Conservation (phyloP, 2,888 invertebrate species). For the Harpalus rufipes region DNA sequence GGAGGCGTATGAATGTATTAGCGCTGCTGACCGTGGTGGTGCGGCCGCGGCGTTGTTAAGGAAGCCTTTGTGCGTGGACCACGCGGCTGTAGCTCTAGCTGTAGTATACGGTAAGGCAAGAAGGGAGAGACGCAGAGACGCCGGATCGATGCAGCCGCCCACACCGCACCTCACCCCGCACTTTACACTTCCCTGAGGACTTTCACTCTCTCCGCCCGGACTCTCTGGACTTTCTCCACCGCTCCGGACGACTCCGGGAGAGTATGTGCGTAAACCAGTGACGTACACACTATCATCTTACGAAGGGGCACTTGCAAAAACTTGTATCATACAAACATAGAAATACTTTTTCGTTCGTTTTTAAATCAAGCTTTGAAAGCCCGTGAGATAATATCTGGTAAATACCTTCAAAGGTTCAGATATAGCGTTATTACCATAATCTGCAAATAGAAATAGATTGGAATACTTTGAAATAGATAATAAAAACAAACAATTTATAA, state of each 20-base stretch:
- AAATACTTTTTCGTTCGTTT: no score
- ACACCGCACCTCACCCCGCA: conserved; percentile 71
- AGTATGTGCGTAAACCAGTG: conserved; percentile 64
- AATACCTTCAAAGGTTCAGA: no score
- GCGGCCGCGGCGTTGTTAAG: conserved; percentile 59
- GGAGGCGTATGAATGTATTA: conserved; percentile 50
- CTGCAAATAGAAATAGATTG: no score
- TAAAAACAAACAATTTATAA: no score
- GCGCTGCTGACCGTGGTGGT: conserved; percentile 33
- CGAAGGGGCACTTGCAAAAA: not conserved
- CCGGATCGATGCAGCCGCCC: conserved; percentile 75
- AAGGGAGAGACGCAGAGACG: conserved; percentile 47
- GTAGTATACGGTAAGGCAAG: conserved; percentile 38
- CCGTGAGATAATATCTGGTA: no score
- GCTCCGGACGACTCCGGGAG: conserved; percentile 71
- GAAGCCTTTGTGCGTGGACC: conserved; percentile 63
- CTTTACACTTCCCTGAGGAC: conserved; percentile 78
- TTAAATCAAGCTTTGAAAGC: no score
- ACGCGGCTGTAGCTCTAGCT: conserved; percentile 25
- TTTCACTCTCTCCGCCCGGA: conserved; percentile 76
- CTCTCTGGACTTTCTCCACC: conserved; percentile 69
- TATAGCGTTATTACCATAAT: no score
- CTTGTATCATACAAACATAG: no score
- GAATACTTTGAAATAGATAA: no score
- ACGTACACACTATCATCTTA: conserved; percentile 30